Base-by-base conservation (phyloP, 1,140 invertebrate species). In the Heliothis subflexa region DNA sequence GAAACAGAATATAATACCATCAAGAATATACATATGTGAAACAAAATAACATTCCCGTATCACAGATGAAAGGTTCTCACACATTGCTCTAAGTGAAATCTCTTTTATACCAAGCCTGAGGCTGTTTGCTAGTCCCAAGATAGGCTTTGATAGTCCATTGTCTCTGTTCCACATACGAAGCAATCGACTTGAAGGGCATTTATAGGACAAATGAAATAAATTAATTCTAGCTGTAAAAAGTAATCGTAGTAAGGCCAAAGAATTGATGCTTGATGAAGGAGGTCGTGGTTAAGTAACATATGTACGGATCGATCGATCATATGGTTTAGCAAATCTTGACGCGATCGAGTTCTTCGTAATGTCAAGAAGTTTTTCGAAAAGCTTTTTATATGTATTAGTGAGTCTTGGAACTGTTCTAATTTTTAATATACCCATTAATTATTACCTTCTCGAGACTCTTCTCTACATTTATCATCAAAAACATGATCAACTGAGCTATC, bases 71-170 rank as follows among this genome's bases (percentile, higher is more conserved):
- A 70, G 75, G 49, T 50, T 21, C 70, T 52, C 55, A 61, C 61
- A 77, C 74, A 55, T 68, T 62, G 33, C 55, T 70, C 40, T 61
- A 49, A 78, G 77, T 62, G 66, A 72, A 78, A 78, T 12, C 55
- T 68, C 77, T 72, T 78, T 78, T 70, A 78, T 72, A 40, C 55
- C 45, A 2, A 54, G 50, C 62, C 64, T 13, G 13, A 61, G 84
- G 86, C 86, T 83, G 84, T 87, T 87, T 83, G 83, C 82, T 13
- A 40, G 77, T 82, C 73, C 57, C 78, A 45, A 80, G 81, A 85
- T 83, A 85, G 83, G 83, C 81, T 70, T 79, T 82, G 83, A 84
- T 86, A 87, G 61, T 40, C 75, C 80, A 80, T 82, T 83, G 81
- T 86, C 80, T 72, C 13, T 81, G 74, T 79, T 71, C 18, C 47